Conservation (phyloP, 2,888 invertebrate genomes). For the Drosophila paracracens region DNA sequence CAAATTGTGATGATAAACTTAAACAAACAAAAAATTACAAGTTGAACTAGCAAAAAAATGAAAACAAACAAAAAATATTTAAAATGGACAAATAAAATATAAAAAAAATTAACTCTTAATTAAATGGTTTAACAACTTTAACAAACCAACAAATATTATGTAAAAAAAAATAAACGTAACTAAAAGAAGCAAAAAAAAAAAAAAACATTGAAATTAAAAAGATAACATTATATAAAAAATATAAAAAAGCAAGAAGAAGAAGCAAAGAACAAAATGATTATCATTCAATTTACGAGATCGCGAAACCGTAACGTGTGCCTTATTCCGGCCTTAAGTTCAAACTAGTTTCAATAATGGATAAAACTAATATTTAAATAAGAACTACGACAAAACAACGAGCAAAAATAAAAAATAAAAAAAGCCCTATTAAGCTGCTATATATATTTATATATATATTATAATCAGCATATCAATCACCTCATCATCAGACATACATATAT, state of each 20-base stretch:
- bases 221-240: neutral
- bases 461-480: neutral
- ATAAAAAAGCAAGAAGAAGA: neutral
- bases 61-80: constrained; percentile 8
- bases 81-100: constrained; percentile 6
- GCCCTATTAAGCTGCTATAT: neutral
- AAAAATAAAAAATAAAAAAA: neutral
- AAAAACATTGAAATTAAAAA: neutral
- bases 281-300: constrained; percentile 38
- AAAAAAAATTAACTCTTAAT: constrained; percentile 16
- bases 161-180: constrained; percentile 15
- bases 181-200: neutral
- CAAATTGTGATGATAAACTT: constrained; percentile 66
- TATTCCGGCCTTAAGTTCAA: constrained; percentile 82
- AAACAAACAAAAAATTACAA: constrained; percentile 26
- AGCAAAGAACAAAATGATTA: constrained; percentile 9
- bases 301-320: constrained; percentile 78
- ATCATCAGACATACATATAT: neutral
- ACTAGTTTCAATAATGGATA: constrained; percentile 62
- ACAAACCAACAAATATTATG: constrained; percentile 11
- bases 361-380: constrained; percentile 2
- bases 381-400: neutral
- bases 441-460: neutral
- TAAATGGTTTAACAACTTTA: neutral
- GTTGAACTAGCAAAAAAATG: constrained; percentile 12